phyloP scores from a whole-genome alignment of 2,888 invertebrate species.

The Drosophila colorata region DNA sequence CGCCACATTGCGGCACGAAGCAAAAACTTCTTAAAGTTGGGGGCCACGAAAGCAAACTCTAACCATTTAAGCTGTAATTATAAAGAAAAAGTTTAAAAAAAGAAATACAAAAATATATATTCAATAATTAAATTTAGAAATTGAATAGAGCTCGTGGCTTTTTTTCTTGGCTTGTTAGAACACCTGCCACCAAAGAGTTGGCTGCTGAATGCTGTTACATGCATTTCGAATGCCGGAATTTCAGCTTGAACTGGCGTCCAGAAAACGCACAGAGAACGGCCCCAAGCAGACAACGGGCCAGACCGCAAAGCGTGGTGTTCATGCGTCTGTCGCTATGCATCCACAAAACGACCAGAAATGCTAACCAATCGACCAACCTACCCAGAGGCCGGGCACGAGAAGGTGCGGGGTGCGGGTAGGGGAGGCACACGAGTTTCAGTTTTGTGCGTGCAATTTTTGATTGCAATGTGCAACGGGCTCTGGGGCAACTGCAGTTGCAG shows the following conservation, averaged over 20 bases:
- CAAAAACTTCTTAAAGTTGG: slow-evolving; percentile 16
- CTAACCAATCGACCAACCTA: slow-evolving; percentile 56
- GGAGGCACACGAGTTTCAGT: slow-evolving; percentile 32
- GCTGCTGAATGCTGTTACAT: background rate
- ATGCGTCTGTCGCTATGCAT: slow-evolving; percentile 54
- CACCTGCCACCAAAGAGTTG: background rate
- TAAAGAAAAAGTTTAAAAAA: background rate
- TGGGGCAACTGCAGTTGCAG: slow-evolving; percentile 1
- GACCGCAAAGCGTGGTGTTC: slow-evolving; percentile 63
- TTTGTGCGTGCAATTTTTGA: slow-evolving; percentile 75
- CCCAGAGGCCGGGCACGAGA: slow-evolving; percentile 10
- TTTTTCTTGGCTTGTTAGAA: background rate
- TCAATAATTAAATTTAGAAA: background rate
- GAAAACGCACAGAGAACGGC: background rate
- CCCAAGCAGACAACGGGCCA: slow-evolving; percentile 38
- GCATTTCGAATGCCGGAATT: background rate
- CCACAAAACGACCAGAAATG: slow-evolving; percentile 69
- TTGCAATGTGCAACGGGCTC: slow-evolving; percentile 45
- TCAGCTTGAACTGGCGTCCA: background rate
- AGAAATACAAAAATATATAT: background rate
- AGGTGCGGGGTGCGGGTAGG: rapidly evolving
- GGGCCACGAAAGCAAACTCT: background rate
- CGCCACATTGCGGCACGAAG: slow-evolving; percentile 19
- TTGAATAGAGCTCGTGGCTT: too few relatives aligned
- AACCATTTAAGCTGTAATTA: too few relatives aligned